These are phyloP conservation scores for Eulithis testata DNA, from an alignment of 2,888 invertebrate genomes.

Conservation along the genomic window DNA sequence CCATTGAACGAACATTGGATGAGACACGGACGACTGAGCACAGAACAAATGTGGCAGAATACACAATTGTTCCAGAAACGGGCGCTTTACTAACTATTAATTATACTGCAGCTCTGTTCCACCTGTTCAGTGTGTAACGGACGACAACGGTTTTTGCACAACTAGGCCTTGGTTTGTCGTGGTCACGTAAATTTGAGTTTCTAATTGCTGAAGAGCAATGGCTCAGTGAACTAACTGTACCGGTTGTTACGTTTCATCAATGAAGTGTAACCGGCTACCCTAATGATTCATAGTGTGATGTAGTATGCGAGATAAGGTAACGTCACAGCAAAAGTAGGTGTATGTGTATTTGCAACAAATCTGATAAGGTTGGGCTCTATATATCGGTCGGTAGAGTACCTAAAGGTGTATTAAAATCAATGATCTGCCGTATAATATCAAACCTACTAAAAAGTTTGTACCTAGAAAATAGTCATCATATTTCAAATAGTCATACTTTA, in stretches of 20 bases:
- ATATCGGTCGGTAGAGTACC: too few species aligned
- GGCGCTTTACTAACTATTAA: slow-evolving; percentile 36
- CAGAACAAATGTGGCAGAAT: slow-evolving; percentile 68
- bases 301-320: slow-evolving; percentile 32
- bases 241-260: slow-evolving; percentile 41
- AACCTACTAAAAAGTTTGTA: too few species aligned
- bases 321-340: slow-evolving; percentile 1
- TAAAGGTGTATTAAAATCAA: too few species aligned
- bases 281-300: slow-evolving; percentile 35
- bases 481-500: too few species aligned
- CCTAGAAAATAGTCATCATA: too few species aligned
- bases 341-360: neutral
- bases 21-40: slow-evolving; percentile 65
- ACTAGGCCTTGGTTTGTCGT: slow-evolving; percentile 63
- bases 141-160: slow-evolving; percentile 73
- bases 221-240: slow-evolving; percentile 38
- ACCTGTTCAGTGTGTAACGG: slow-evolving; percentile 66
- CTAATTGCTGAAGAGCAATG: slow-evolving; percentile 51
- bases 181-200: slow-evolving; percentile 61
- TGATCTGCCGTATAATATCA: too few species aligned
- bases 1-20: slow-evolving; percentile 60
- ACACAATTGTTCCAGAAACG: slow-evolving; percentile 66
- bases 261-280: slow-evolving; percentile 38
- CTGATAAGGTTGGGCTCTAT: too few species aligned
- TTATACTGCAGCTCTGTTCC: slow-evolving; percentile 41